Percentiles rank a stretch among this genome's conserved stretches.
phyloP scores from a whole-genome alignment of 2,888 invertebrate genomes.

The Thereva nobilitata region DNA sequence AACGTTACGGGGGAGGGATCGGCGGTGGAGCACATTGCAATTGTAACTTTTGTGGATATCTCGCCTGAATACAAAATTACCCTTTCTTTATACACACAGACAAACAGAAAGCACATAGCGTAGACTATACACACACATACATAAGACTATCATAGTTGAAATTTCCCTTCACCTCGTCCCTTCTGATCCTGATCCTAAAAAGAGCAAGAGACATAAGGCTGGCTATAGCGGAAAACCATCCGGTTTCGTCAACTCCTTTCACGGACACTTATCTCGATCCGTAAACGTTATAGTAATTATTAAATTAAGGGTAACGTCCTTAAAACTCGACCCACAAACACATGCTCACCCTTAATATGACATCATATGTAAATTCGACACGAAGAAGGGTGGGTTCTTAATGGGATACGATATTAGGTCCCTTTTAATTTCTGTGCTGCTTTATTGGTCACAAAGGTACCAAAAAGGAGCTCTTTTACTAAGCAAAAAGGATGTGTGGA shows the following conservation, averaged over 20 bases:
- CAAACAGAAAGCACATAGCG: too few relatives aligned
- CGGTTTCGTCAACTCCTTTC: neutral
- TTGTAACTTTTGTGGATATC: too few relatives aligned
- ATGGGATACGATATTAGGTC: slow-evolving; percentile 22
- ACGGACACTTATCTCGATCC: slow-evolving; percentile 9
- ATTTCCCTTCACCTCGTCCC: too few relatives aligned
- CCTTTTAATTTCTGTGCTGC: slow-evolving; percentile 27
- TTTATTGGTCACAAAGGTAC: slow-evolving; percentile 35
- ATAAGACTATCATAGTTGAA: too few relatives aligned
- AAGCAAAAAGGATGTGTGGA: slow-evolving; percentile 24
- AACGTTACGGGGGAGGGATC: too few relatives aligned
- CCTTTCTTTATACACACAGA: too few relatives aligned
- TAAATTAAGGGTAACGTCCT: slow-evolving; percentile 41
- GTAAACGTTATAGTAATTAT: slow-evolving; percentile 41
- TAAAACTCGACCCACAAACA: slow-evolving; percentile 37
- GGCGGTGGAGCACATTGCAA: too few relatives aligned
- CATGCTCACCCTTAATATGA: slow-evolving; percentile 1
- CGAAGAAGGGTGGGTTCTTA: slow-evolving; percentile 16
- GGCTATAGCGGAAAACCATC: too few relatives aligned
- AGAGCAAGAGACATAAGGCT: too few relatives aligned
- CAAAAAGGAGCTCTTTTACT: slow-evolving; percentile 8
- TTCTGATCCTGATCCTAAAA: too few relatives aligned
- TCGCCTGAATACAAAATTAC: too few relatives aligned
- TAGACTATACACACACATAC: too few relatives aligned
- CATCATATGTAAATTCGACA: slow-evolving; percentile 12